Evolutionary conservation across 2,888 invertebrate genomes (phyloP).

Genomic region (Eristalinus aeneus): DNA sequence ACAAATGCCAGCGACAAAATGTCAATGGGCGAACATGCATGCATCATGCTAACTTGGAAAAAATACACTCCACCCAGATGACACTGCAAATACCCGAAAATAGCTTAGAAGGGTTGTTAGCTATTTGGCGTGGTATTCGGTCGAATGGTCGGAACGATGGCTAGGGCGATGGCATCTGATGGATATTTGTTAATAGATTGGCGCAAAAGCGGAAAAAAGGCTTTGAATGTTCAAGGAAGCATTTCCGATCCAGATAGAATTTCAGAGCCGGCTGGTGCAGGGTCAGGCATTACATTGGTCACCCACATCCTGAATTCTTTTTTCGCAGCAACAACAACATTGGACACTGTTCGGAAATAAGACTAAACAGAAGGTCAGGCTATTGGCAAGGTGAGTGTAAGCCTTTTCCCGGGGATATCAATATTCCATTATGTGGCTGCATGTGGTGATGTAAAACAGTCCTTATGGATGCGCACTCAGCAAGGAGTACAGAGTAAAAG

Average conservation of each 20-base stretch:
- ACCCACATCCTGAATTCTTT: slow-evolving; percentile 52
- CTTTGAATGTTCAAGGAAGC: slow-evolving; percentile 60
- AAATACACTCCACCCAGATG: slow-evolving; percentile 33
- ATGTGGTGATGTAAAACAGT: slow-evolving; percentile 38
- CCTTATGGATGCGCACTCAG: slow-evolving; percentile 46
- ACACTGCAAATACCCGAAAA: slow-evolving; percentile 45
- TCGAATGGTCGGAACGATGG: background rate
- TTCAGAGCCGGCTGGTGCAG: slow-evolving; percentile 5
- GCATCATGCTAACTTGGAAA: slow-evolving; percentile 35
- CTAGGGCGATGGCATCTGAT: slow-evolving; percentile 19
- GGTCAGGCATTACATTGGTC: slow-evolving; percentile 43
- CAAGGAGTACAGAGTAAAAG: background rate
- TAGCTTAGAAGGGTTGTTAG: slow-evolving; percentile 57
- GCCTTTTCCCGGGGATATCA: slow-evolving; percentile 45
- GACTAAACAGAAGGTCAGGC: slow-evolving; percentile 10
- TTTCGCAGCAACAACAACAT: background rate
- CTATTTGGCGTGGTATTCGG: slow-evolving; percentile 13
- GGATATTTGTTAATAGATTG: slow-evolving; percentile 60
- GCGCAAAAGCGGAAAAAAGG: slow-evolving; percentile 60
- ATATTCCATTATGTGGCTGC: slow-evolving; percentile 61
- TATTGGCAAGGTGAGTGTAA: slow-evolving; percentile 37
- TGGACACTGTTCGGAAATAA: slow-evolving; percentile 29
- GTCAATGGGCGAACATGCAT: slow-evolving; percentile 62
- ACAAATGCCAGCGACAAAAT: slow-evolving; percentile 58
- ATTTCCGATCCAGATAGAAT: slow-evolving; percentile 48